A percentile compares a stretch with the other conserved stretches of the same genome.
phyloP scores from a whole-genome alignment of 1,140 invertebrate species.

The Zaprionus camerounensis region DNA sequence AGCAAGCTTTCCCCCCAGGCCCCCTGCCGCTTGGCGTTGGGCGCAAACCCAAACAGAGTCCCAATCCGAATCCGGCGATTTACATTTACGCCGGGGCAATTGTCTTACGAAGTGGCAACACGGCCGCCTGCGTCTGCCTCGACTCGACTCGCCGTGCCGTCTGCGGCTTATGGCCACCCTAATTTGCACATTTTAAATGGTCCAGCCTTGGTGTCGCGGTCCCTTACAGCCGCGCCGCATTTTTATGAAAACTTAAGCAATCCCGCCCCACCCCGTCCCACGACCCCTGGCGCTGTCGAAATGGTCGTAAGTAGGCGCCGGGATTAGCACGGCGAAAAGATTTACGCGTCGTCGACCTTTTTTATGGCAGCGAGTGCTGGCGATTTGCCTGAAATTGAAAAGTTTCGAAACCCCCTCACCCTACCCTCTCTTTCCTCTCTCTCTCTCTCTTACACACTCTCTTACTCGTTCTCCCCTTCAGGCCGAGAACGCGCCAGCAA shows the following conservation, averaged over 20 bases:
- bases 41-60: conserved; percentile 45
- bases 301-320: conserved; percentile 22
- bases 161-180: conserved; percentile 71
- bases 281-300: background rate
- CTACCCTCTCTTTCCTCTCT: background rate
- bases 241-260: conserved; percentile 60
- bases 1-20: background rate
- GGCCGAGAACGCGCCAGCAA: conserved; percentile 8
- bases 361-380: conserved; percentile 59
- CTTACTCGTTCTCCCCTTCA: too few relatives aligned
- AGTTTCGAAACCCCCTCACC: conserved; percentile 39
- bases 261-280: too few relatives aligned
- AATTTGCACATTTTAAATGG: conserved; percentile 83
- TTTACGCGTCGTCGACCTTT: conserved; percentile 75
- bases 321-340: conserved; percentile 70
- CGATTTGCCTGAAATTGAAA: conserved; percentile 67
- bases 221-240: conserved; percentile 15
- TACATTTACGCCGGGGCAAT: conserved; percentile 63
- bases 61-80: conserved; percentile 51
- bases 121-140: conserved; percentile 24
- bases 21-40: background rate
- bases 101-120: conserved; percentile 78
- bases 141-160: conserved; percentile 40
- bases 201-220: conserved; percentile 17
- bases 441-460: too few relatives aligned